Base-by-base conservation (phyloP, 92 coral and sea anemone species). In the Zoanthus gigantus region DNA sequence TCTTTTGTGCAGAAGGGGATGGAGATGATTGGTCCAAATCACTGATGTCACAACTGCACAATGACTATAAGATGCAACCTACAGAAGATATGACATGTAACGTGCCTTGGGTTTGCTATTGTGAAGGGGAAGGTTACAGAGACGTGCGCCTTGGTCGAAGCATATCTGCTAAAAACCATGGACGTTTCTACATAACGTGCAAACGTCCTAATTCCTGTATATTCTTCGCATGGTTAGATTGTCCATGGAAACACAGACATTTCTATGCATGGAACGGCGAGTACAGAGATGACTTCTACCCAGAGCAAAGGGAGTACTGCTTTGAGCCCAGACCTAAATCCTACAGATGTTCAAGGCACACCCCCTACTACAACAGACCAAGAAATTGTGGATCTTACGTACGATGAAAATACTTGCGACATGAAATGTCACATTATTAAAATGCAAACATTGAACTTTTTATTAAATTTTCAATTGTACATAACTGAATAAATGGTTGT, bases 201-300 rank as follows among this genome's bases (percentile, higher is more conserved):
- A 29, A 71, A 71, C 75, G 46, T 71, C 75, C 69, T n/a, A 5
- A 10, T 61, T n/a, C 69, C 69, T 61, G 69, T 61, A 15, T 31
- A 61, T 61, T 61, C 69, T 61, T 61, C 6, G 69, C 69, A 15
- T 61, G 69, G 69, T 61, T 61, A 6, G 69, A 61, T 61, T 18
- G 69, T 15, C 31, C 69, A 61, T n/a, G 69, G 69, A 7, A 37
- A 1, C 0, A 37, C 2, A 37, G 42, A 37, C 42, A 37, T 2
- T 37, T 37, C 42, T 37, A 37, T 61, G 69, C 69, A 0, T 61
- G 69, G 69, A 61, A 1, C 69, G 29, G 29, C 18, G 29, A 61
- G 69, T 61, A 61, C 58, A 53, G 58, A 53, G 6, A 1, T 8
- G 58, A 53, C 58, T 53, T 53, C 10, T 8, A 53, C 2, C 10